These are phyloP conservation scores for Nemurella pictetii DNA, from an alignment of 2,888 invertebrate species.

Conservation along the genomic window DNA sequence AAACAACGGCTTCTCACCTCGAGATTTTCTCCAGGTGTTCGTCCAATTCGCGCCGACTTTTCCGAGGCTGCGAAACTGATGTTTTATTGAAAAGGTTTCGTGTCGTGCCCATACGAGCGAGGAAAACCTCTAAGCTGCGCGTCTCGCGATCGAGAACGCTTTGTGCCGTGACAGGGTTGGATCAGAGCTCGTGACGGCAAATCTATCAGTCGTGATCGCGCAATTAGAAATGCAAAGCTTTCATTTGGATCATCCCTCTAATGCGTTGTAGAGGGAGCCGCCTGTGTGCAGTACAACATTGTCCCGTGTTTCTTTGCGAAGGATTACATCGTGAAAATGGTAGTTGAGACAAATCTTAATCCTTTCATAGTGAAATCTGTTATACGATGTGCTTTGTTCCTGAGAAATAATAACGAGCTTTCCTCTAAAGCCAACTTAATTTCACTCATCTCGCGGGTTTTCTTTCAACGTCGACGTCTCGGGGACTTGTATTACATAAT, in stretches of 20 bases:
- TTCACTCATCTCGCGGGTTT: conserved; percentile 12
- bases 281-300: background rate
- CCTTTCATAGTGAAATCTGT: conserved; percentile 8
- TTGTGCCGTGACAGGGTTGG: background rate
- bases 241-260: background rate
- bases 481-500: conserved; percentile 10
- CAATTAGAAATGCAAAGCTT: background rate
- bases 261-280: background rate
- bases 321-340: background rate
- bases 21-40: background rate
- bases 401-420: conserved; percentile 31
- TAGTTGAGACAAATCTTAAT: background rate
- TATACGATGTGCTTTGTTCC: conserved; percentile 23
- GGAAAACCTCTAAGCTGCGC: background rate
- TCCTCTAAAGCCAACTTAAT: conserved; percentile 13
- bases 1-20: background rate
- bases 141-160: background rate
- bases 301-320: background rate
- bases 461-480: conserved; percentile 11
- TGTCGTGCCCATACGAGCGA: no score
- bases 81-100: background rate
- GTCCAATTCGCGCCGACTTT: background rate
- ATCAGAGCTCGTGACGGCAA: background rate
- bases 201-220: background rate
- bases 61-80: background rate